Evolutionary conservation across 1,140 invertebrate genomes (phyloP).

Genomic region (Hycleus cichorii): DNA sequence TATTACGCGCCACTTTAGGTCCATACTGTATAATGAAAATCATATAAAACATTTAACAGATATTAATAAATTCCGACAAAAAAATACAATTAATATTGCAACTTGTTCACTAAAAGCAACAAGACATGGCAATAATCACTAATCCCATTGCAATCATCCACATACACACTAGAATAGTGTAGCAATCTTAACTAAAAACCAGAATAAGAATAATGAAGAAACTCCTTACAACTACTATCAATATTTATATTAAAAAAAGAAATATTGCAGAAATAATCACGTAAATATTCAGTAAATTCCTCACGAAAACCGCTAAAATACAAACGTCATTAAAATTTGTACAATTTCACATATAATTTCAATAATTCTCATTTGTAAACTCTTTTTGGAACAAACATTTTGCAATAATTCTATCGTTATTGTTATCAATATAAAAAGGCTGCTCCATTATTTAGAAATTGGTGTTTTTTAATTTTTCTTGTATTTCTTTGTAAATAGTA

Average conservation of each 20-base stretch:
- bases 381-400: not conserved
- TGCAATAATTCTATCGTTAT: not conserved
- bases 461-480: not conserved
- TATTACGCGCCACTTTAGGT: no score
- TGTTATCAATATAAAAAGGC: not conserved
- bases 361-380: conserved; percentile 1
- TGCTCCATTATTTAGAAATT: no score
- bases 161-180: not conserved
- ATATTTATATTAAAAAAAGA: not conserved
- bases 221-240: not conserved
- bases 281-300: conserved; percentile 1
- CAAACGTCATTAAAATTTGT: no score
- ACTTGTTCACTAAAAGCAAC: conserved; percentile 1
- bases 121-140: conserved; percentile 2
- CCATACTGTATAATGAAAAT: not conserved
- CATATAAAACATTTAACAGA: not conserved
- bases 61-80: not conserved
- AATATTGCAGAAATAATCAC: not conserved
- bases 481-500: not conserved
- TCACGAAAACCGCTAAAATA: no score
- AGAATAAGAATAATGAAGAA: not conserved
- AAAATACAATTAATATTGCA: conserved; percentile 3
- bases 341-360: no score
- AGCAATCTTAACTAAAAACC: not conserved
- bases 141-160: not conserved